A percentile compares a stretch with the other conserved stretches of the same genome.
Conservation (phyloP, 2,888 invertebrate genomes). For the Apamea monoglypha region DNA sequence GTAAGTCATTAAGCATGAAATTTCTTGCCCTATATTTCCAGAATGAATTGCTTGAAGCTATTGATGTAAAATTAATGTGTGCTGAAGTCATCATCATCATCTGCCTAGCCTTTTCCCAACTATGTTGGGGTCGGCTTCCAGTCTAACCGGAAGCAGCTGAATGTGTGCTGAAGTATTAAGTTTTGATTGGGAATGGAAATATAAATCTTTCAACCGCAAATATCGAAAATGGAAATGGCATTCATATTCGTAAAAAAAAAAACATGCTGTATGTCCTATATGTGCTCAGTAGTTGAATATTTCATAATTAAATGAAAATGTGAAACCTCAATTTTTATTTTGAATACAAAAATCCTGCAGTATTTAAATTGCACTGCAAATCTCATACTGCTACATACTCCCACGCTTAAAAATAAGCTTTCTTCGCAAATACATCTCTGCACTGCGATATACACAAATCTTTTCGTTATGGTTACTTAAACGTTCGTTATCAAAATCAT, state of each 20-base stretch:
- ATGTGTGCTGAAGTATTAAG: not conserved
- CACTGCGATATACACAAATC: not conserved
- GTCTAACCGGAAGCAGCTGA: no score
- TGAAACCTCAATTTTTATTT: not conserved
- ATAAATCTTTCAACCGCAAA: not conserved
- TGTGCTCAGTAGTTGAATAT: not conserved
- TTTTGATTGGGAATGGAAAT: not conserved
- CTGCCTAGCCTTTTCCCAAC: no score
- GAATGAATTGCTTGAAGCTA: slow-evolving; percentile 12
- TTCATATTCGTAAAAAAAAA: not conserved
- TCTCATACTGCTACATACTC: not conserved
- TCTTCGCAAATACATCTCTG: not conserved
- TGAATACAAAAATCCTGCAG: not conserved
- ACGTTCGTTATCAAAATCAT: not conserved
- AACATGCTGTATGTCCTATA: not conserved
- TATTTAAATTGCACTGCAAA: not conserved
- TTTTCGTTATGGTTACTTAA: not conserved
- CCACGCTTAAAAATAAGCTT: not conserved
- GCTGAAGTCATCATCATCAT: no score
- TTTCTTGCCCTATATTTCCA: slow-evolving; percentile 19
- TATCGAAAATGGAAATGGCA: not conserved
- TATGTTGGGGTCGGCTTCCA: no score
- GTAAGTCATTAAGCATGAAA: slow-evolving; percentile 25
- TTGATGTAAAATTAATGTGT: not conserved
- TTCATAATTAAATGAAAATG: not conserved